Conservation (phyloP, 2,113 vertebrate species). For the Cygnus buccinator region DNA sequence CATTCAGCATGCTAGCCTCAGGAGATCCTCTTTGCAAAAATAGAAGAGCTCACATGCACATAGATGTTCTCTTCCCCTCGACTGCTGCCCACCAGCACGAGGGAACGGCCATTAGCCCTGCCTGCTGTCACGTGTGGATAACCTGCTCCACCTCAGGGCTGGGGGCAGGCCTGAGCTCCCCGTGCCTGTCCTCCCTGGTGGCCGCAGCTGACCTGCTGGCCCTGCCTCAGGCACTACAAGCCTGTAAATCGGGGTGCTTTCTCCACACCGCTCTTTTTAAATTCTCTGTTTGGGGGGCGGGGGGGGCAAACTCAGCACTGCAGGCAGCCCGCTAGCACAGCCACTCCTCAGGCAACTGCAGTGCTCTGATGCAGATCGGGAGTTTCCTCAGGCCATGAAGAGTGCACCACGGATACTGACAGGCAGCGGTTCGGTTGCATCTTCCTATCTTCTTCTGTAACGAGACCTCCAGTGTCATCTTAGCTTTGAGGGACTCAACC, state of each 20-base stretch:
- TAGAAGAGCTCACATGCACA: neutral
- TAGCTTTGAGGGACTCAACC: neutral
- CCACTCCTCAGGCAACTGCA: neutral
- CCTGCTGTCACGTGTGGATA: neutral
- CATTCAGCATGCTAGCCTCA: neutral
- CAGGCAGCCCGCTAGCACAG: neutral
- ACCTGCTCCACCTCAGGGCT: too few relatives aligned
- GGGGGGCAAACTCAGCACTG: neutral
- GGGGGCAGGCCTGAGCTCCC: neutral
- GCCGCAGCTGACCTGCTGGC: neutral
- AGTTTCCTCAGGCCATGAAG: neutral
- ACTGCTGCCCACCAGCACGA: neutral
- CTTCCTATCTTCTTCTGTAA: neutral
- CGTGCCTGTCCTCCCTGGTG: neutral
- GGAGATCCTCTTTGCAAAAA: neutral
- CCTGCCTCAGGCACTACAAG: neutral
- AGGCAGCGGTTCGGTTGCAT: neutral
- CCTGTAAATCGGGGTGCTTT: neutral
- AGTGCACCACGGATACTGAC: neutral
- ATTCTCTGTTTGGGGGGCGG: fast-evolving
- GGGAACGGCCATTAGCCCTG: neutral
- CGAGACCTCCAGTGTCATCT: neutral
- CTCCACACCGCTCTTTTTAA: neutral
- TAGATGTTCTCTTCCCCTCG: neutral
- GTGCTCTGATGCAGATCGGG: neutral